phyloP scores from a whole-genome alignment of 2,797 vertebrate genomes.

The Manis crassicaudata region DNA sequence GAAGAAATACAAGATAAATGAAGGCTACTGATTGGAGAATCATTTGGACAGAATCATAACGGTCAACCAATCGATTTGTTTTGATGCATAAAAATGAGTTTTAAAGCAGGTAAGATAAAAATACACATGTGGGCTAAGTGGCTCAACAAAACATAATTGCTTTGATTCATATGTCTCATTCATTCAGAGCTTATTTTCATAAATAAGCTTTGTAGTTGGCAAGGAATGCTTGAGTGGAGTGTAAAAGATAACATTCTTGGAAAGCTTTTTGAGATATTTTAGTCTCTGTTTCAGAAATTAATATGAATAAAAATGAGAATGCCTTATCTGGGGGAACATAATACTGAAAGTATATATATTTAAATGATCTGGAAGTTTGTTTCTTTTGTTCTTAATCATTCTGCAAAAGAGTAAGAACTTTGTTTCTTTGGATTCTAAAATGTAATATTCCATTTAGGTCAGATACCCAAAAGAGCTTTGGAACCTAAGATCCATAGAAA shows the following conservation, averaged over 20 bases:
- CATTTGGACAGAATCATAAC: not conserved
- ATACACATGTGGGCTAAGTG: not conserved
- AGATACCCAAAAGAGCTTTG: not conserved
- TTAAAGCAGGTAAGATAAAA: not conserved
- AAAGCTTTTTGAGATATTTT: slow-evolving; percentile 54
- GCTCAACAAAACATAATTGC: slow-evolving; percentile 11
- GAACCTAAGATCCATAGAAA: not conserved
- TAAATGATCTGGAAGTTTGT: slow-evolving; percentile 41
- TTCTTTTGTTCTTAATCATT: slow-evolving; percentile 38
- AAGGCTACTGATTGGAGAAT: not conserved
- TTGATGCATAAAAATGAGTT: not conserved
- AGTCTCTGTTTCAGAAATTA: slow-evolving; percentile 66
- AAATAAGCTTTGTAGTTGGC: slow-evolving; percentile 45
- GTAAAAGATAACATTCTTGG: slow-evolving; percentile 70
- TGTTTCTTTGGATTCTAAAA: slow-evolving; percentile 39
- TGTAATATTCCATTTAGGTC: not conserved
- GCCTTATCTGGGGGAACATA: slow-evolving; percentile 68
- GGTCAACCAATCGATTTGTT: not conserved
- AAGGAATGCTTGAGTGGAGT: slow-evolving; percentile 26
- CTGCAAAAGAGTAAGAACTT: slow-evolving; percentile 32
- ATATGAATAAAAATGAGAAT: slow-evolving; percentile 74
- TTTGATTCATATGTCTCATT: slow-evolving; percentile 11
- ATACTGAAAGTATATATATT: slow-evolving; percentile 53
- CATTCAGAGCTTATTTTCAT: slow-evolving; percentile 54
- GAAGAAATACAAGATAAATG: not conserved